Evolutionary conservation across 2,888 invertebrate genomes (phyloP), one percentile per base, ranked within the genome.

Genomic region (Dryococelus australis): DNA sequence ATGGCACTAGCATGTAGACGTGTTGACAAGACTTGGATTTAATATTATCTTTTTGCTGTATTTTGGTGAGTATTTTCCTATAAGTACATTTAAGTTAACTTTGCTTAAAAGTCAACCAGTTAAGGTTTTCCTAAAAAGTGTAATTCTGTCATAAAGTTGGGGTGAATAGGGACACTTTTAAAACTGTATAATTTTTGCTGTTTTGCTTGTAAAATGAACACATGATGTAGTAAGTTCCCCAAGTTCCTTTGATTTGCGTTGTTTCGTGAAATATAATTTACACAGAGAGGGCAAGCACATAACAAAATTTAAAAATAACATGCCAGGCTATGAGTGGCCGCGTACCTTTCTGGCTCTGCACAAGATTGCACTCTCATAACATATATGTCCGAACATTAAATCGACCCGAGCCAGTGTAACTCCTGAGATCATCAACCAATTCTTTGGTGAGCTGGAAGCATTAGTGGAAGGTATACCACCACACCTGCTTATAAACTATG

Each of bases 401-500:
- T 27, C 12, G 1, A 8, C 35, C 1, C 28, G 27, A 83, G 83
- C 83, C 12, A 83, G 43, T 28, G 83, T 83, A 43, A 35, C 83
- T 43, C 10, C 83, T 35, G 16, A 13, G 43, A 27, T 83, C 83
- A 86, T 43, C 81, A 79, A 86, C 43, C 20, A 65, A 43, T 79
- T 27, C 84, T 53, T 88, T 83, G 28, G 20, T 43, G 65, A 27
- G 27, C 35, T 90, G 53, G 88, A 89, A 87, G 87, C 86, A n/a
- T 86, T 88, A 12, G 87, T 90, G 26, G 87, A 88, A 87, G 88
- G 85, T 85, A 84, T 89, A 20, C 85, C 88, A 3, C 87, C 88
- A 47, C 65, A 83, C 26, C 84, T 88, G 43, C 84, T 89, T 13
- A 84, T 90, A 5, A 91, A 91, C 83, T 92, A 91, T 88, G 91